These are phyloP conservation scores for Crotophaga sulcirostris DNA, from an alignment of 2,113 vertebrate genomes.

Conservation along the genomic window DNA sequence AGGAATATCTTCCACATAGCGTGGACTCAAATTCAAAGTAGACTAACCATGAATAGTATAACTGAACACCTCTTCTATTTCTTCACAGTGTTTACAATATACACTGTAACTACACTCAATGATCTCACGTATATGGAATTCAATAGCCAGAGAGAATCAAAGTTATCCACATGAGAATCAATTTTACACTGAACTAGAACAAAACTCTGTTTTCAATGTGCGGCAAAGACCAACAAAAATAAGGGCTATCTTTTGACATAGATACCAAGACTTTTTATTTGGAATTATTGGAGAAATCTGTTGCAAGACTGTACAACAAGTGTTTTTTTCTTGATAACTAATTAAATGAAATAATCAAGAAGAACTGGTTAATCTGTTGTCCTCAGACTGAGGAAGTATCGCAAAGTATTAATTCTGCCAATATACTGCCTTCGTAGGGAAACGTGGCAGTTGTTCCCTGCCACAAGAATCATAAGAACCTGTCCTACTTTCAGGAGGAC, in stretches of 20 bases:
- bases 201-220: not conserved
- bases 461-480: not conserved
- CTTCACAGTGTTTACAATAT: not conserved
- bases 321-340: not conserved
- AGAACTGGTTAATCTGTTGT: not conserved
- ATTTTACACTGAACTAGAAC: conserved; percentile 28
- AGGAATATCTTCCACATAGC: not conserved
- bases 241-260: not conserved
- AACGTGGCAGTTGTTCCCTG: not conserved
- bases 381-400: not conserved
- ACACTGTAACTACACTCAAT: not conserved
- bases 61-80: not conserved
- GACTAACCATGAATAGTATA: not conserved
- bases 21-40: not conserved
- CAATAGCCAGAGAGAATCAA: conserved; percentile 15
- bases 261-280: not conserved
- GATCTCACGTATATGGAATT: not conserved
- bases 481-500: not conserved
- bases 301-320: not conserved
- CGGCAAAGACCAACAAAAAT: not conserved
- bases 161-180: conserved; percentile 5
- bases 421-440: not conserved
- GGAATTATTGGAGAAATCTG: not conserved
- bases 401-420: not conserved
- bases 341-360: not conserved